phyloP scores from a whole-genome alignment of 2,797 vertebrate genomes.

The Myotis daubentonii region DNA sequence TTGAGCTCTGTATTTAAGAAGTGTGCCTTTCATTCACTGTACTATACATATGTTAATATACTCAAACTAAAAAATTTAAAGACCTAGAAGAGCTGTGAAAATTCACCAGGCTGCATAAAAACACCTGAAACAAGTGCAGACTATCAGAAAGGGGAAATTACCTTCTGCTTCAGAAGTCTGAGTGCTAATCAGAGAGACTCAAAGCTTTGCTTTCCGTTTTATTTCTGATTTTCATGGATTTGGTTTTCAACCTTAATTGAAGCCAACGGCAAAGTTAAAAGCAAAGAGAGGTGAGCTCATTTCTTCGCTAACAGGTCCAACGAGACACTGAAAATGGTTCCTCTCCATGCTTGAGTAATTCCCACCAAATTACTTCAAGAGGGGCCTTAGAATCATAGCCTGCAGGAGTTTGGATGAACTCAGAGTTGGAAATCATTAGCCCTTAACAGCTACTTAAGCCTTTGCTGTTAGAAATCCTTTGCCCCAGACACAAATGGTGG shows the following conservation, averaged over 20 bases:
- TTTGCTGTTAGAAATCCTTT: constrained; percentile 74
- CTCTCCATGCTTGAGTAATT: not conserved
- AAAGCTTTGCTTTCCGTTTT: not conserved
- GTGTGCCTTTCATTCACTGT: not conserved
- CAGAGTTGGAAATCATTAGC: constrained; percentile 71
- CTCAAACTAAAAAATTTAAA: not conserved
- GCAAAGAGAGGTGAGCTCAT: constrained; percentile 4
- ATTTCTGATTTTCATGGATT: constrained; percentile 8
- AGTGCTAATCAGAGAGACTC: not conserved
- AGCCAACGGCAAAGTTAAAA: constrained; percentile 31
- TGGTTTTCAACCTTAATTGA: constrained; percentile 48
- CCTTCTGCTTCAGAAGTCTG: not conserved
- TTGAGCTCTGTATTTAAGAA: not conserved
- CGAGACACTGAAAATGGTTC: not conserved
- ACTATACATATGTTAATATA: not conserved
- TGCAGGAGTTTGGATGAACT: constrained; percentile 54
- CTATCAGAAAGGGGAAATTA: not conserved
- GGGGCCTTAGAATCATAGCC: constrained; percentile 22
- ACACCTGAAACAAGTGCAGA: not conserved
- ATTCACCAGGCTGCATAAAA: not conserved
- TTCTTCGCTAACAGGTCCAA: not conserved
- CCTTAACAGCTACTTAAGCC: constrained; percentile 69
- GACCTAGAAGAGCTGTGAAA: not conserved
- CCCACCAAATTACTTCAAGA: constrained; percentile 53
- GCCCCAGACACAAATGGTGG: constrained; percentile 70